Evolutionary conservation across 2,113 vertebrate genomes (phyloP), one percentile per base, ranked within the genome.

Genomic region (Sylvicapra grimmia): DNA sequence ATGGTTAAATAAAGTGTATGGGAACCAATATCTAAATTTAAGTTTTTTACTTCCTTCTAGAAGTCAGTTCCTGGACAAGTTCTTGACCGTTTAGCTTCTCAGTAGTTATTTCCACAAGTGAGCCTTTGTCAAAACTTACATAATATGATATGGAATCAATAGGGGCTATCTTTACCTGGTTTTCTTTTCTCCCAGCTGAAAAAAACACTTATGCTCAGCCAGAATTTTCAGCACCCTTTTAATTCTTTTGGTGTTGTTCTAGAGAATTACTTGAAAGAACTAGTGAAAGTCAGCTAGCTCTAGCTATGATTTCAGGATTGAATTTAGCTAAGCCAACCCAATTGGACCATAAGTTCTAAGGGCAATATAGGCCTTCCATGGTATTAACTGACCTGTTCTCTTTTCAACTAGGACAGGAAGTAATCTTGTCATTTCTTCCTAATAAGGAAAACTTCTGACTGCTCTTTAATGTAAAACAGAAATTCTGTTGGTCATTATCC

Each of bases 1-100:
- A 72, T 95, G 72, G 68, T 72, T 94, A 89, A 97, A 89, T 94
- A 91, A 88, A 96, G 80, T 59, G 29, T 91, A 80, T 95, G 93
- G 94, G 51, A 97, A 93, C 86, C 54, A 92, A 92, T 90, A 93
- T 95, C 84, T 94, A 93, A 94, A 90, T 94, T 79, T 90, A 96
- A 72, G 51, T 84, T 94, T 94, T 94, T 58, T 11, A 84, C 44
- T 94, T 88, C 61, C 53, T 96, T 97, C 65, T 59, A 96, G 79
- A 95, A 97, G 89, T 83, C 29, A 65, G 23, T 89, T 96, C 87
- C 94, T 94, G 25, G 79, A 92, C 5, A 72, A 53, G 56, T 89
- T 93, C 72, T 96, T 96, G 33, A 59, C 92, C 89, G 21, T 84
- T 93, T 89, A 75, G 25, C 47, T 88, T 47, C 31, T 93, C 8